Evolutionary conservation across 2,113 vertebrate genomes (phyloP), one percentile per base, ranked within the genome.

Genomic region (Platichthys flesus): DNA sequence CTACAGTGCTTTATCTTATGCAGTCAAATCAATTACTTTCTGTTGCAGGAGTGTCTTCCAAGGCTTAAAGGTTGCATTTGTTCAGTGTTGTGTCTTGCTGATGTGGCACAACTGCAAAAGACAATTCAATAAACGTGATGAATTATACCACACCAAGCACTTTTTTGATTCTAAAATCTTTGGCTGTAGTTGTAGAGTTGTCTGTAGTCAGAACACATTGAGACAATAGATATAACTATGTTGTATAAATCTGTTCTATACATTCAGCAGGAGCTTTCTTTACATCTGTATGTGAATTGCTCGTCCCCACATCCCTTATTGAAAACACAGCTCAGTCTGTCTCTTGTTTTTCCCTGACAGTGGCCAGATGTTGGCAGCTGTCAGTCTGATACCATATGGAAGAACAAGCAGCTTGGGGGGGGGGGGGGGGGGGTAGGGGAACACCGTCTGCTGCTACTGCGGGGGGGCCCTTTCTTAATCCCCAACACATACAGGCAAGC

Each of bases 331-430:
- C n/a, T 56, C 55, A 51, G 5, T 58, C 37, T 9, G 37, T 59
- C 61, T 56, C 14, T n/a, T 62, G 37, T 71, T 79, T 59, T 74
- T 52, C 60, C 31, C 67, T 15, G 62, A 24, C 63, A 62, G 51
- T 45, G 23, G 63, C 68, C 84, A 86, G 82, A 82, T 83, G 84
- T 83, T 79, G 61, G 35, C 59, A 52, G 74, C 59, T 82, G 71
- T 68, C 69, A 31, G 66, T 70, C 67, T 79, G 55, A 45, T 35
- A 42, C 69, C 57, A 74, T 70, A 66, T 24, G 26, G 37, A 61
- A 26, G 64, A 80, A 58, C 55, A 83, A 84, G 71, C 82, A 78
- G 80, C 77, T 85, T 6, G 31, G 5, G 28, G 31, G 31, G 28
- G 28, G 4, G 24, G 24, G 2, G 82, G 31, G 28, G 28, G 31